phyloP scores from a whole-genome alignment of 1,140 invertebrate species.

The Tribolium madens region DNA sequence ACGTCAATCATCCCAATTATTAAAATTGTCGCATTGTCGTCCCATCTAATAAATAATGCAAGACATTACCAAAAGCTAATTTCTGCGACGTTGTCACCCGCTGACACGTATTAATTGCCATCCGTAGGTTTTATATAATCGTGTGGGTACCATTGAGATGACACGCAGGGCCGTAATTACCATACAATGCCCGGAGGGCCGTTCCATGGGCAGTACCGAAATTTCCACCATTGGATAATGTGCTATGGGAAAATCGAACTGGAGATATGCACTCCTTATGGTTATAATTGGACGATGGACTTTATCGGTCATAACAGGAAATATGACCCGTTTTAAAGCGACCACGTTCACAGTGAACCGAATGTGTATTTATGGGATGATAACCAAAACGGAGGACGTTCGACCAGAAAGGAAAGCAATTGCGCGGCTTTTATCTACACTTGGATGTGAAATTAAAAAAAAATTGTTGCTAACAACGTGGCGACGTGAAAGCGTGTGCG shows the following conservation, averaged over 20 bases:
- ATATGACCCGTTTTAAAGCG: constrained; percentile 35
- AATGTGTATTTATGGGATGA: constrained; percentile 37
- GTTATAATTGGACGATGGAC: constrained; percentile 30
- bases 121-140: constrained; percentile 28
- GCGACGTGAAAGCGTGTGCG: constrained; percentile 14
- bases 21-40: constrained; percentile 35
- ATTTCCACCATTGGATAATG: constrained; percentile 30
- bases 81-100: constrained; percentile 32
- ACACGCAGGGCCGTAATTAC: constrained; percentile 8
- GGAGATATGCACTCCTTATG: constrained; percentile 30
- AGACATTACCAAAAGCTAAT: constrained; percentile 18
- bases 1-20: constrained; percentile 36
- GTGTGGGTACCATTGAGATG: constrained; percentile 24
- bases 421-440: constrained; percentile 23
- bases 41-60: constrained; percentile 34
- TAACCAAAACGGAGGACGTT: constrained; percentile 35
- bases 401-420: constrained; percentile 30
- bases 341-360: constrained; percentile 33
- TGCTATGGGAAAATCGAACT: background rate
- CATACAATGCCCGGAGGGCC: constrained; percentile 24
- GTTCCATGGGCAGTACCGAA: constrained; percentile 37
- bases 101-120: constrained; percentile 35
- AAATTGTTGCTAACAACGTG: constrained; percentile 4
- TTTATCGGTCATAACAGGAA: constrained; percentile 43
- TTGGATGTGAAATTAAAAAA: constrained; percentile 18